A percentile compares a stretch with the other conserved stretches of the same genome.
Evolutionary conservation across 2,888 invertebrate species (phyloP).

Genomic region (Tanypteryx hageni): DNA sequence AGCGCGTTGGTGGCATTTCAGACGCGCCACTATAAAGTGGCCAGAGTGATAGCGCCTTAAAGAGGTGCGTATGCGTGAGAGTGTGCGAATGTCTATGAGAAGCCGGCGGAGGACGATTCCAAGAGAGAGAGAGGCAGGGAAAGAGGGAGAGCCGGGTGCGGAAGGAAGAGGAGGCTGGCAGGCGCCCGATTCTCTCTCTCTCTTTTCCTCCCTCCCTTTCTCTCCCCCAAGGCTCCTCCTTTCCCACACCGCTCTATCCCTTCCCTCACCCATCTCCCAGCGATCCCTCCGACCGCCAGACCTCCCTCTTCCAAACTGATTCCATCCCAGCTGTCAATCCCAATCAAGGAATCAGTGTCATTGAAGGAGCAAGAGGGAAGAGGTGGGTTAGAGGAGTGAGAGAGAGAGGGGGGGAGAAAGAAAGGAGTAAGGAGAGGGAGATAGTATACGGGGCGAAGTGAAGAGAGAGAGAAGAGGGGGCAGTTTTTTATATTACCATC

Average conservation of each 20-base stretch:
- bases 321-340: constrained; percentile 61
- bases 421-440: background rate
- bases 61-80: too few relatives aligned
- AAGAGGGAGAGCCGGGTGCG: background rate
- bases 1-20: too few relatives aligned
- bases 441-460: constrained; percentile 8
- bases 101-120: background rate
- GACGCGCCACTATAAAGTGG: too few relatives aligned
- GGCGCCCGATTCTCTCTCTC: background rate
- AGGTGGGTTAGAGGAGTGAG: background rate
- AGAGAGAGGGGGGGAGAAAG: background rate
- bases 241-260: background rate
- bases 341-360: constrained; percentile 64
- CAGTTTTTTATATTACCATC: constrained; percentile 21
- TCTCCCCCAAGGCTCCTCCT: background rate
- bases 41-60: too few relatives aligned
- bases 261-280: background rate
- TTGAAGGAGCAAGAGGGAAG: constrained; percentile 23
- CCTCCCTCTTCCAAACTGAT: constrained; percentile 47
- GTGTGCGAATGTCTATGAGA: background rate
- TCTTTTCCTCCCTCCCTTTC: background rate
- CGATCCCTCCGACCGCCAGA: background rate
- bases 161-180: background rate
- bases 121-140: background rate
- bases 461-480: background rate